Evolutionary conservation across 2,113 vertebrate genomes (phyloP).

Genomic region (Eonycteris spelaea): DNA sequence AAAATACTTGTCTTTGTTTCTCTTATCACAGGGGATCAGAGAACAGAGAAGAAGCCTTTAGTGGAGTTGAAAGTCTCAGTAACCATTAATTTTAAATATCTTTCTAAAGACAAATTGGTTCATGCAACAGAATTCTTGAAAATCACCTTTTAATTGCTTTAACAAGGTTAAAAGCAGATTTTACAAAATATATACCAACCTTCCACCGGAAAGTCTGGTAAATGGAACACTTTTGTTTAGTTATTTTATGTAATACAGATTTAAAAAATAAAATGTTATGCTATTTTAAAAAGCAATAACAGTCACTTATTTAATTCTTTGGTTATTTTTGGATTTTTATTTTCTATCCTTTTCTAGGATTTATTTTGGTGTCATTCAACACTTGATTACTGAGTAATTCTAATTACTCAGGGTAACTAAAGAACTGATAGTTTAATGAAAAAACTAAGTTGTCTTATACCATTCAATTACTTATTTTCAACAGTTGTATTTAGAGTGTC

Average conservation of each 20-base stretch:
- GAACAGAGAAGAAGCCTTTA: background rate
- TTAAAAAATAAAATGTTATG: background rate
- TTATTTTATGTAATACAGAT: constrained; percentile 8
- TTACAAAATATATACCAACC: background rate
- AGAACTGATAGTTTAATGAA: constrained; percentile 15
- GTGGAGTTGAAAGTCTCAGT: background rate
- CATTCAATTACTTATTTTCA: background rate
- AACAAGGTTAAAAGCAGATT: constrained; percentile 8
- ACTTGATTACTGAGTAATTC: background rate
- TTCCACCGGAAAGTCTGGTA: constrained; percentile 10
- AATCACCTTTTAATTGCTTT: constrained; percentile 40
- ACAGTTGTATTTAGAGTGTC: background rate
- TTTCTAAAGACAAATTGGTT: constrained; percentile 33
- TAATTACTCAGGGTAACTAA: background rate
- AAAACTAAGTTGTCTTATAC: background rate
- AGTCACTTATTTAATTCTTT: background rate
- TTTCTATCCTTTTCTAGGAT: background rate
- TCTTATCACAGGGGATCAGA: background rate
- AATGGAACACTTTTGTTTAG: background rate
- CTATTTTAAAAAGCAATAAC: background rate
- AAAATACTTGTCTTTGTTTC: background rate
- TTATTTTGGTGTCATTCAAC: background rate
- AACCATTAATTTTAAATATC: background rate
- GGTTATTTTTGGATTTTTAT: background rate
- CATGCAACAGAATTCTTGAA: constrained; percentile 6